These are phyloP conservation scores for Tauraco hartlaubi DNA, from an alignment of 2,797 vertebrate genomes.

Conservation along the genomic window DNA sequence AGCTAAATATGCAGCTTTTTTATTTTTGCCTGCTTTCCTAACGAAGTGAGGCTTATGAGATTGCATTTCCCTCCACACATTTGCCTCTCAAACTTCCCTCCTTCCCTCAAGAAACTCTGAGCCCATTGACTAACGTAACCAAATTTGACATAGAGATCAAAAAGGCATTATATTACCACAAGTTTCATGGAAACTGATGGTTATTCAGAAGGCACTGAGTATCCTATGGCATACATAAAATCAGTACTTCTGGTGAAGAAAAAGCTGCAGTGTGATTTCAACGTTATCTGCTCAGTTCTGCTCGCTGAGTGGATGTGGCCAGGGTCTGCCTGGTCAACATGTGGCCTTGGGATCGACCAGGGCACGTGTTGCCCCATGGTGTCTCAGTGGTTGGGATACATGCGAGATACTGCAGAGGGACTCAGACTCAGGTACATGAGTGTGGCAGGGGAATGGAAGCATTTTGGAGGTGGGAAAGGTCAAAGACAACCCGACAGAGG, in stretches of 20 bases:
- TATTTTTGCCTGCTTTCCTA: background rate
- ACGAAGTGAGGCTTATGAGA: background rate
- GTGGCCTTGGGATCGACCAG: accelerated
- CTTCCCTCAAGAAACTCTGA: background rate
- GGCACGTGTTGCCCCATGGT: accelerated
- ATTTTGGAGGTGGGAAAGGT: background rate
- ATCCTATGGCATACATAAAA: background rate
- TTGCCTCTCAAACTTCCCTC: background rate
- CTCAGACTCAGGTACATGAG: accelerated
- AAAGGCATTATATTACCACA: background rate
- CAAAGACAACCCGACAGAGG: background rate
- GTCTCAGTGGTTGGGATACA: background rate
- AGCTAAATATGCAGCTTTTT: background rate
- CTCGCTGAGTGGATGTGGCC: background rate
- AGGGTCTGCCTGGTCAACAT: accelerated
- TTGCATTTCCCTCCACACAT: background rate
- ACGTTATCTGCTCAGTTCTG: accelerated
- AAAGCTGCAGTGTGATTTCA: background rate
- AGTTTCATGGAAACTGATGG: background rate
- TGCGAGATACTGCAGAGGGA: background rate
- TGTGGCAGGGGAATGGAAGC: background rate
- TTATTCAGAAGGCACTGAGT: background rate
- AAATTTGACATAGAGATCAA: background rate
- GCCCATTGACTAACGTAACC: background rate
- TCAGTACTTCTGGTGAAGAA: background rate